Evolutionary conservation across 2,888 invertebrate species (phyloP), one percentile per base, ranked within the genome.

Genomic region (Automeris io): DNA sequence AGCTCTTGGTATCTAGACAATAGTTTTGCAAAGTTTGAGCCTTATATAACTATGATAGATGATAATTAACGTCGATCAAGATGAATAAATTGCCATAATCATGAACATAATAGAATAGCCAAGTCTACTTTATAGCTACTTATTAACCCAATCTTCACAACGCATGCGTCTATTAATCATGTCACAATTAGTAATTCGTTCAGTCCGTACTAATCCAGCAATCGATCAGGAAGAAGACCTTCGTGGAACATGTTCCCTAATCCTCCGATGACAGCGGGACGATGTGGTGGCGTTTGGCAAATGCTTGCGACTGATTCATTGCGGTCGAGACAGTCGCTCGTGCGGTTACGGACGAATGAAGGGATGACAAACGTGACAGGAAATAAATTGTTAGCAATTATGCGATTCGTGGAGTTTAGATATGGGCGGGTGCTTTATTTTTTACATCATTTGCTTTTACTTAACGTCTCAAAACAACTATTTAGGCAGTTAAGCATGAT

Each of bases 341-440:
- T 68, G 70, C 43, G 57, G 60, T 53, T 59, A 54, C 51, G 46
- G 54, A 67, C 49, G 73, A 68, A 80, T 81, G 80, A 75, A 56
- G 61, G 65, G 73, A 70, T 81, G 83, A 83, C 82, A 80, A 61
- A 61, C 59, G 62, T 65, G 83, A 80, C 83, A 73, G 73, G 57
- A 54, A 60, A 83, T 79, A 72, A 68, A 85, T 83, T 52, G 72
- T 67, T 49, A 67, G 70, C 80, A 79, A 81, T 80, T 77, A 76
- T 61, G 52, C 48, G 46, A 2, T 26, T 26, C 3, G 16, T 26
- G 12, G 16, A 3, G 26, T 13, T 16, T 55, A 64, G 57, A 54
- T 60, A 62, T 67, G 59, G 58, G 57, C 49, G 54, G 59, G 51
- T 54, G 53, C 32, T 45, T 33, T 51, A 40, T 51, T 63, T 57